Base-by-base conservation (phyloP, 2,113 vertebrate genomes). In the Dromaius novaehollandiae region DNA sequence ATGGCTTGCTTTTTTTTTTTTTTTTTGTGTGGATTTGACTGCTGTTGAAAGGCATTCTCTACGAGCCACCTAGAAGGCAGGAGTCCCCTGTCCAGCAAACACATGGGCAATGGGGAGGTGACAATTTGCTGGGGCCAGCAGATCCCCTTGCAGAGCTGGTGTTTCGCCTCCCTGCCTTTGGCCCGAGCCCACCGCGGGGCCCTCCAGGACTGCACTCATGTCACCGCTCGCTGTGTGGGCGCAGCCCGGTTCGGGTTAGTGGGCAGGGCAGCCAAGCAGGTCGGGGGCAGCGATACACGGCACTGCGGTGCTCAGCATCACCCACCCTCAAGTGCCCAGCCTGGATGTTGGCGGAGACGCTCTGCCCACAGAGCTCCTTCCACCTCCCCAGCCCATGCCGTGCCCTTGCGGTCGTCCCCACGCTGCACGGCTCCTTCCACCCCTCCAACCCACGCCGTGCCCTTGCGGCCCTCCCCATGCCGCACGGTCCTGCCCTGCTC, bases 1-100 rank as follows among this genome's bases (percentile, higher is more conserved):
- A 94, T 11, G 74, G 83, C 81, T 97, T 82, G 17, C 48, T 51
- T 21, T 36, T 48, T 55, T 38, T 13, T 56, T 34, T 58, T 56
- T 71, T 50, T 53, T 36, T 65, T 32, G 11, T 9, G 25, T 63
- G 81, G 80, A n/a, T 90, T 81, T 91, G 32, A 10, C 87, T 86
- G 87, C 89, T 81, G 68, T 61, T 91, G 71, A 91, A 92, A 96
- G 69, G 82, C 94, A 40, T 88, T 88, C 87, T 87, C 75, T 15
- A 71, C 53, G 65, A 91, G 82, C 30, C n/a, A 85, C 48, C 53
- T 53, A 22, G 36, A 95, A 93, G 55, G 50, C 28, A 44, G 64
- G 91, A 96, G 60, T 60, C 78, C 58, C 58, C 56, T 91, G 91
- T 83, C 96, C 93, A 94, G 86, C 68, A 48, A 75, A 68, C 38